phyloP scores from a whole-genome alignment of 1,140 invertebrate species.

The Aphaenogaster rudis region DNA sequence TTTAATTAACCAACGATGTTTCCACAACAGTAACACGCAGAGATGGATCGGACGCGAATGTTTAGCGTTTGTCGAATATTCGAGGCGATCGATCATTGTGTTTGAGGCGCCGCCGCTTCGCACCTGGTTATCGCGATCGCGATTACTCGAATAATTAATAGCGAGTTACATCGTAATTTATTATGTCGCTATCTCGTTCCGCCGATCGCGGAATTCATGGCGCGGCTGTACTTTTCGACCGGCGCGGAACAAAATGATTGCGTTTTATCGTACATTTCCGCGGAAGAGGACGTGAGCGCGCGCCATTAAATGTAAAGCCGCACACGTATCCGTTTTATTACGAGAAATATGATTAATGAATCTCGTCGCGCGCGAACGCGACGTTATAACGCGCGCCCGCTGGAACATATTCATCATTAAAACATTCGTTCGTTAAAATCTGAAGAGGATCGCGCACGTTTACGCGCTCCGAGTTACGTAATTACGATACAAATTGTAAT shows the following conservation, averaged over 20 bases:
- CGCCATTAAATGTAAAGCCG: conserved; percentile 53
- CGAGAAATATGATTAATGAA: conserved; percentile 62
- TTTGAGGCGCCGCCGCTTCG: conserved; percentile 47
- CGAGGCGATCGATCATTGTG: conserved; percentile 53
- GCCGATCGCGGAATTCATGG: conserved; percentile 39
- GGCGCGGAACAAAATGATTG: conserved; percentile 41
- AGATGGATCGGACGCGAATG: conserved; percentile 43
- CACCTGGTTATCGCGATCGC: conserved; percentile 56
- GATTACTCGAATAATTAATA: conserved; percentile 59
- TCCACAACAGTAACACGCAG: conserved; percentile 13
- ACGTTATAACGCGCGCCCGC: conserved; percentile 5
- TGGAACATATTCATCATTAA: conserved; percentile 56
- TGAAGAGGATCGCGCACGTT: conserved; percentile 18
- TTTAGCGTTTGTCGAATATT: conserved; percentile 62
- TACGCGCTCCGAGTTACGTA: conserved; percentile 29
- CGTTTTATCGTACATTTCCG: conserved; percentile 54
- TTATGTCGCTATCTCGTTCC: conserved; percentile 49
- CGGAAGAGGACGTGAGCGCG: conserved; percentile 2
- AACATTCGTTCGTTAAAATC: conserved; percentile 62
- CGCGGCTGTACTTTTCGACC: conserved; percentile 37
- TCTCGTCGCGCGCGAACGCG: conserved; percentile 36
- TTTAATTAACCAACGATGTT: conserved; percentile 61
- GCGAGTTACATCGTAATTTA: conserved; percentile 58
- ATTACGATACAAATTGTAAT: conserved; percentile 51
- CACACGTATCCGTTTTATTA: conserved; percentile 55